Percentiles rank a stretch among this genome's conserved stretches.
Conservation (phyloP, 2,113 vertebrate genomes). For the Cyrtonyx montezumae region DNA sequence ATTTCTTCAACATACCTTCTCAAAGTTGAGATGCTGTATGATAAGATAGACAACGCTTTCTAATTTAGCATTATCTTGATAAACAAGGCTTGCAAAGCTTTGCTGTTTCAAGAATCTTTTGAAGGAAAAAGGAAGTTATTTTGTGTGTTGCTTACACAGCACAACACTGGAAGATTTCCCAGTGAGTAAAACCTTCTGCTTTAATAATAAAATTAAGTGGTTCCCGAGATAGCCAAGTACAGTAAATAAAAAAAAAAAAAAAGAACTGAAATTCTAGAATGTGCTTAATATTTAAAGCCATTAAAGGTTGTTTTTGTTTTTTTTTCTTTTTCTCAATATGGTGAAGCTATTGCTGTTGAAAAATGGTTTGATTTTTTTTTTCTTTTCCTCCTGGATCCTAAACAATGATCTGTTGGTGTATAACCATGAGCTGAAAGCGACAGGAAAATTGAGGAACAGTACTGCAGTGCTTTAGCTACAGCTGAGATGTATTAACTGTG, state of each 20-base stretch:
- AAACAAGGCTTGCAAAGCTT: slow-evolving; percentile 2
- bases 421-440: not conserved
- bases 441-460: not conserved
- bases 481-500: slow-evolving; percentile 2
- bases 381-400: not conserved
- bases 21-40: not conserved
- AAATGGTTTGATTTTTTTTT: not conserved
- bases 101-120: not conserved
- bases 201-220: not conserved
- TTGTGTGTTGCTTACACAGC: not conserved
- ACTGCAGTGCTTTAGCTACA: not conserved
- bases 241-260: not conserved
- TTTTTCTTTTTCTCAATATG: not conserved
- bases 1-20: not conserved
- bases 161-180: not conserved
- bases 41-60: not conserved
- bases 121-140: not conserved
- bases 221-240: not conserved
- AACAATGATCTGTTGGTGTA: not conserved
- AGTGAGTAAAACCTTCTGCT: not conserved
- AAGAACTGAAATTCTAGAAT: not conserved
- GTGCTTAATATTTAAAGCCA: not conserved
- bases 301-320: not conserved
- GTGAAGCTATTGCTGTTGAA: not conserved
- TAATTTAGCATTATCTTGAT: slow-evolving; percentile 14